phyloP scores from a whole-genome alignment of 2,113 vertebrate species.

The Monarcha castaneiventris region DNA sequence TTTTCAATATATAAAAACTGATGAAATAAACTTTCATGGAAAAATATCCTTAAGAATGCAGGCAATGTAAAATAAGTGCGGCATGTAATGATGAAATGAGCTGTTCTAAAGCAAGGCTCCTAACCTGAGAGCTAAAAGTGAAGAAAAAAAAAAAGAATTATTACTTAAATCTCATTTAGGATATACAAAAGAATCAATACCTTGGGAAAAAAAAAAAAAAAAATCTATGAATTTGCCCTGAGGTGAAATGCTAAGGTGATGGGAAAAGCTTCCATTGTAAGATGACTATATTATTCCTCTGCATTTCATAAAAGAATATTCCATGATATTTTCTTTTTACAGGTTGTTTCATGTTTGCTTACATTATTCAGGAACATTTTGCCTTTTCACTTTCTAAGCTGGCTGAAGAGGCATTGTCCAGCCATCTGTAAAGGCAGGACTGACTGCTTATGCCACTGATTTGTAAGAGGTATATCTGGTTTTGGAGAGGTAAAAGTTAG shows the following conservation, averaged over 20 bases:
- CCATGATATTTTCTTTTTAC: not conserved
- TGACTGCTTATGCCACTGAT: not conserved
- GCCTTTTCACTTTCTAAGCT: not conserved
- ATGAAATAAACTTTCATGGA: not conserved
- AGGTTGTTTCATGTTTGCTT: not conserved
- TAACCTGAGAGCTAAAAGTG: not conserved
- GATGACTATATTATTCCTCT: not conserved
- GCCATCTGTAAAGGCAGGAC: not conserved
- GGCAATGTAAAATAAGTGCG: not conserved
- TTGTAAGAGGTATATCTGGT: not conserved
- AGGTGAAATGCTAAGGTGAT: conserved; percentile 36
- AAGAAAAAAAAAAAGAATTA: not conserved
- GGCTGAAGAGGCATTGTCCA: not conserved
- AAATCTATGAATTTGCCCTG: conserved; percentile 34
- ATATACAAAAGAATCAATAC: conserved; percentile 45
- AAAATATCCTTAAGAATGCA: not conserved
- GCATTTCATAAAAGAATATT: not conserved
- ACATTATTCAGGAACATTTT: not conserved
- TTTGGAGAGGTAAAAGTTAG: not conserved
- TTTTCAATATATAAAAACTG: not conserved
- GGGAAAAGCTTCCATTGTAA: conserved; percentile 25
- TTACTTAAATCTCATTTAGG: conserved; percentile 29
- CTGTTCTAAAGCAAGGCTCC: not conserved
- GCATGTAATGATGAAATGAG: not conserved
- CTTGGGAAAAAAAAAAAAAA: not conserved